phyloP scores from a whole-genome alignment of 2,888 invertebrate species.

The Caenorhabditis angaria region DNA sequence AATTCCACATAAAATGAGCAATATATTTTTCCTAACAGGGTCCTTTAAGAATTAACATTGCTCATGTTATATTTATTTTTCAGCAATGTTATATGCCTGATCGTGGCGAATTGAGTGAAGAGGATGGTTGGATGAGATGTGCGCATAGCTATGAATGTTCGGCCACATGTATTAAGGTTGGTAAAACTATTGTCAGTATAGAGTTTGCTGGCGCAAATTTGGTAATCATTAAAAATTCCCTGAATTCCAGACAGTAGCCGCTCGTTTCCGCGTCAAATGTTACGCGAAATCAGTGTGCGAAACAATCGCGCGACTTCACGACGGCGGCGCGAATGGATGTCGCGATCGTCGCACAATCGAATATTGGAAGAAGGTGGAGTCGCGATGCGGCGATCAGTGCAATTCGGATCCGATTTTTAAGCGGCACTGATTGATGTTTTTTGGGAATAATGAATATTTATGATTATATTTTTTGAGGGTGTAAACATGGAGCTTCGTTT shows the following conservation, averaged over 20 bases:
- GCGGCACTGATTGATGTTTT: constrained; percentile 26
- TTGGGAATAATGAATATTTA: too few species aligned
- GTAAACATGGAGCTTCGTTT: too few species aligned
- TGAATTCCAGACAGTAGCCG: constrained; percentile 52
- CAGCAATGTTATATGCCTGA: constrained; percentile 71
- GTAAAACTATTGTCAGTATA: constrained; percentile 22
- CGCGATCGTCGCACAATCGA: constrained; percentile 48
- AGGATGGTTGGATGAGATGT: constrained; percentile 69
- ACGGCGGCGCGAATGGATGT: constrained; percentile 71
- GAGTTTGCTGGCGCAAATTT: constrained; percentile 1
- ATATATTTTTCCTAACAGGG: too few species aligned
- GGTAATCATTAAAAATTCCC: constrained; percentile 9
- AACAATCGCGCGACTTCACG: constrained; percentile 68
- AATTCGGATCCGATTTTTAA: constrained; percentile 37
- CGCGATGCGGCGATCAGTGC: constrained; percentile 50
- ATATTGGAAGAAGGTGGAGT: constrained; percentile 54
- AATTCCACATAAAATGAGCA: too few species aligned
- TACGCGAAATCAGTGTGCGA: constrained; percentile 71
- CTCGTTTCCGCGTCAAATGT: constrained; percentile 68
- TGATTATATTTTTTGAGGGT: too few species aligned
- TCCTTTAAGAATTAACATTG: too few species aligned
- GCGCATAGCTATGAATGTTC: constrained; percentile 70
- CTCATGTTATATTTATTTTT: too few species aligned
- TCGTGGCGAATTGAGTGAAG: constrained; percentile 66
- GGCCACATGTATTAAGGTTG: constrained; percentile 66